Evolutionary conservation across 1,140 invertebrate species (phyloP).

Genomic region (Bombus confusus): DNA sequence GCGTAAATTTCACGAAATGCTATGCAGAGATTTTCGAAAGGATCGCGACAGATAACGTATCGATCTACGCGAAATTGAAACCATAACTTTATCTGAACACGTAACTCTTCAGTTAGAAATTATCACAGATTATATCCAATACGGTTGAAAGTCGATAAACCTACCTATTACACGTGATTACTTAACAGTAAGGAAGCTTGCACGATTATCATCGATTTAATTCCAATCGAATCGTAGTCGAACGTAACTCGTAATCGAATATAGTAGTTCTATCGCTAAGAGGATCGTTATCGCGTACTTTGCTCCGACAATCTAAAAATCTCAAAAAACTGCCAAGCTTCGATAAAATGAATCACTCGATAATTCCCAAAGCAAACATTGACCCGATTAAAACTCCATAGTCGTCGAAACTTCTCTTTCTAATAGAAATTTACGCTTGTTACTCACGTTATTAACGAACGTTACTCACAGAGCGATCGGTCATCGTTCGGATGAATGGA

Average conservation of each 20-base stretch:
- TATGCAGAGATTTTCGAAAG: not conserved
- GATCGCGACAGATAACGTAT: not conserved
- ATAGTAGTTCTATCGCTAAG: not conserved
- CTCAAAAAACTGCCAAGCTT: not conserved
- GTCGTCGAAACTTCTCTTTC: not conserved
- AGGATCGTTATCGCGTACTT: not conserved
- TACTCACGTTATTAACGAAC: not conserved
- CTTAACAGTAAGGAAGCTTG: not conserved
- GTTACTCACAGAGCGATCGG: not conserved
- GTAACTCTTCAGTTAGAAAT: no score
- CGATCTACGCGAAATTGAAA: no score
- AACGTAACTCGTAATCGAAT: no score
- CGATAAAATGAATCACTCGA: not conserved
- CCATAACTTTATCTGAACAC: not conserved
- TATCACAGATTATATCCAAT: not conserved
- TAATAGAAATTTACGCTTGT: not conserved
- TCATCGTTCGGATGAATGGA: fast-evolving
- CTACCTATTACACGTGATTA: not conserved
- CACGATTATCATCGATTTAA: no score
- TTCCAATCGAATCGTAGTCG: no score
- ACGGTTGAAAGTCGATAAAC: not conserved
- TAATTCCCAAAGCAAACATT: not conserved
- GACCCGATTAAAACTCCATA: not conserved
- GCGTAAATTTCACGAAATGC: no score
- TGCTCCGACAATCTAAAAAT: not conserved